Percentiles rank a stretch among this genome's conserved stretches.
Conservation (phyloP, 2,888 invertebrate genomes). For the Carterocephalus palaemon region DNA sequence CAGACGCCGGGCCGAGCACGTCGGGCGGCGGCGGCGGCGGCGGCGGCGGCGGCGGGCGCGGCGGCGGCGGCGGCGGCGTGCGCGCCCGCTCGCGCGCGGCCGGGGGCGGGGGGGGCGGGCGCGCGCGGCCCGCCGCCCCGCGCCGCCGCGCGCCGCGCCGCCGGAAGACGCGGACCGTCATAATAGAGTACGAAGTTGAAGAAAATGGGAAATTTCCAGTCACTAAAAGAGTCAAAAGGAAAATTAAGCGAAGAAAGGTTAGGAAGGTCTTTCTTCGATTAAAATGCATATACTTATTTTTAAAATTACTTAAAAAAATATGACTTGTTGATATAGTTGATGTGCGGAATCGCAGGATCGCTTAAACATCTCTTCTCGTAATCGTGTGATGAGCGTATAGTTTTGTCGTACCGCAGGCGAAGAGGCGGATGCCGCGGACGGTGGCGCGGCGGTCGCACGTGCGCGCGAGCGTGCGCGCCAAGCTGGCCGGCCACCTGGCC, state of each 20-base stretch:
- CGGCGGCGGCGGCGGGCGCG: conserved; percentile 36
- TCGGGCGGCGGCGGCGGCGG: too few species aligned
- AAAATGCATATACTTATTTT: too few species aligned
- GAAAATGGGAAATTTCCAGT: conserved; percentile 81
- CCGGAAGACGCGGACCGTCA: conserved; percentile 78
- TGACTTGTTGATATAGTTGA: too few species aligned
- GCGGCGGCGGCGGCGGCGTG: conserved; percentile 28
- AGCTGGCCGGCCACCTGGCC: conserved; percentile 41
- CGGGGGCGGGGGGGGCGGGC: conserved; percentile 10
- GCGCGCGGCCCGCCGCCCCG: conserved; percentile 35
- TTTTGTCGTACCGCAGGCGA: too few species aligned
- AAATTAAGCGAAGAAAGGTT: conserved; percentile 58
- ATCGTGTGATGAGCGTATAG: too few species aligned
- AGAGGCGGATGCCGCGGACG: conserved; percentile 56
- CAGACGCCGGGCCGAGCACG: too few species aligned
- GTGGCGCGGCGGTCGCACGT: conserved; percentile 65
- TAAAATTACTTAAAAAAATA: too few species aligned
- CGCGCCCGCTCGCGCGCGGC: too few species aligned
- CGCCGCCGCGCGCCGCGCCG: conserved; percentile 50
- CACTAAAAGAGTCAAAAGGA: conserved; percentile 70
- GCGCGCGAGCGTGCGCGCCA: conserved; percentile 59
- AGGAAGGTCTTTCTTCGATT: too few species aligned
- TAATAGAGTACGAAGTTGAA: conserved; percentile 82
- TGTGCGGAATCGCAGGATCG: too few species aligned
- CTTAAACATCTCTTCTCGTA: too few species aligned